Base-by-base conservation (phyloP, 2,113 vertebrate species). In the Siniperca knerii region DNA sequence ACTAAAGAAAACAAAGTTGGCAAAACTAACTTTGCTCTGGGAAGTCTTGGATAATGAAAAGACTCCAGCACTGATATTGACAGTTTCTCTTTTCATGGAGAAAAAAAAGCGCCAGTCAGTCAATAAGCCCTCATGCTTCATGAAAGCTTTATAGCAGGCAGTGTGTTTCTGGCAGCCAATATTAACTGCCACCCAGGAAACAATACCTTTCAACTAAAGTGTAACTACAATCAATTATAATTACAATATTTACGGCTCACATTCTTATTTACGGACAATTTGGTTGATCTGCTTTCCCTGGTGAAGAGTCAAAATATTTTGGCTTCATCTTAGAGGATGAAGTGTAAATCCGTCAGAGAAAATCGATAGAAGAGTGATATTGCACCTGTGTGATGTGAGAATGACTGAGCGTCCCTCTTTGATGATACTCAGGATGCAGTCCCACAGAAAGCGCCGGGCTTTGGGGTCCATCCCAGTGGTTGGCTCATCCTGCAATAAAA, bases 391-490 rank as follows among this genome's bases (percentile, higher is more conserved):
- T 92, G 98, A 99, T 4, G 98, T 99, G 18, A 99, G 97, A 42
- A 99, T 96, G 52, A 99, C 98, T 1, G 98, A 99, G 90, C 98
- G 96, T 4, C 98, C 98, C 77, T 99, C 98, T 90, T 96, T 99
- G 91, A 99, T 96, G 44, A 99, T 81, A 62, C 97, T 99, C 10
- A 99, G 93, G 84, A 98, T 98, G 71, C 98, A 99, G 93, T 99
- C 98, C 98, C 98, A 99, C 74, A 99, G 83, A 94, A 99, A 99
- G 44, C 98, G 96, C 4, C 98, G 96, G 21, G 98, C 97, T 90
- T 99, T 99, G 23, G 98, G 98, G 89, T 99, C 98, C 98, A 99
- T 99, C 48, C 98, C 98, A 9, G 98, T 99, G 42, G 98, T 99
- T 7, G 98, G 98, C 78, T 99, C 98, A 86, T 99, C 98, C 98